A percentile compares a stretch with the other conserved stretches of the same genome.
These are phyloP conservation scores for Corynorhinus townsendii DNA, from an alignment of 2,113 vertebrate genomes.

Conservation along the genomic window DNA sequence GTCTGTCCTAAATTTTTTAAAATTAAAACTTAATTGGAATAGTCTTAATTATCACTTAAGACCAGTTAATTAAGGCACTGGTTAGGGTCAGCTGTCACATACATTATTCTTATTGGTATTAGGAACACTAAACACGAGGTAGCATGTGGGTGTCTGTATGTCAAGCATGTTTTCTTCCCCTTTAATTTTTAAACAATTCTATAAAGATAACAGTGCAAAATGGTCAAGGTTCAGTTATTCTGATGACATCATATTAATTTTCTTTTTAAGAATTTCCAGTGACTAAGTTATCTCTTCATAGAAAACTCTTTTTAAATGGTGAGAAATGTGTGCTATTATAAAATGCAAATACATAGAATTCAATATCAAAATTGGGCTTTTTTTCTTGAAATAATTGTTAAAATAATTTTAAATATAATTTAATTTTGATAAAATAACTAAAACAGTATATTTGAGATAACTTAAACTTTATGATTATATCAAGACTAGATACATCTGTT, in stretches of 20 bases:
- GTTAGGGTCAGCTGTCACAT: slow-evolving; percentile 75
- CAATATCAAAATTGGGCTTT: not conserved
- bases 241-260: slow-evolving; percentile 74
- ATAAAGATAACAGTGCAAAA: slow-evolving; percentile 77
- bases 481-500: not conserved
- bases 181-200: slow-evolving; percentile 69
- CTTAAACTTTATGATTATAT: slow-evolving; percentile 8
- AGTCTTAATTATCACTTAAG: slow-evolving; percentile 87
- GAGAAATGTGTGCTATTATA: not conserved
- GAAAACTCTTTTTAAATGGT: not conserved
- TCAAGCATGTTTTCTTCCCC: slow-evolving; percentile 67
- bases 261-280: slow-evolving; percentile 47
- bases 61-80: slow-evolving; percentile 80
- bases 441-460: not conserved
- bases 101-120: slow-evolving; percentile 74
- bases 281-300: not conserved
- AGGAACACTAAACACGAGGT: slow-evolving; percentile 74
- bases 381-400: slow-evolving; percentile 5
- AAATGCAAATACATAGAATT: not conserved
- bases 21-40: slow-evolving; percentile 85
- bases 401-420: not conserved
- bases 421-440: not conserved
- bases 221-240: slow-evolving; percentile 60
- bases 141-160: slow-evolving; percentile 66
- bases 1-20: slow-evolving; percentile 82